phyloP scores from a whole-genome alignment of 2,113 vertebrate species.

The Lepidothrix coronata region DNA sequence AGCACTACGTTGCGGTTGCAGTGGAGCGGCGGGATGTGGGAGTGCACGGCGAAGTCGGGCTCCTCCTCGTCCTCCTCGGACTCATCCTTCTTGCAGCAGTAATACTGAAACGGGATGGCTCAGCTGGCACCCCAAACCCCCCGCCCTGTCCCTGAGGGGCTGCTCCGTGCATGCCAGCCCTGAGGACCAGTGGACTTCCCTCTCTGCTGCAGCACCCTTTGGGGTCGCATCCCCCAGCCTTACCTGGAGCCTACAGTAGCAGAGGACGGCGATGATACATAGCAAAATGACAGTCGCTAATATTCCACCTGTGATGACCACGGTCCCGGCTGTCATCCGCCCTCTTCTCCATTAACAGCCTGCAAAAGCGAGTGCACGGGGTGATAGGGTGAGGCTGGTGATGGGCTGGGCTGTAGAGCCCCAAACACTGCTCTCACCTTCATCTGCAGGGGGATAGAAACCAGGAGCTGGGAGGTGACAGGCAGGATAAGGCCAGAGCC shows the following conservation, averaged over 20 bases:
- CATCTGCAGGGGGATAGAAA: accelerated
- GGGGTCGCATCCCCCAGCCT: neutral
- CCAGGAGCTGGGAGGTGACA: neutral
- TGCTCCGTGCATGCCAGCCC: neutral
- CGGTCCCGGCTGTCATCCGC: constrained; percentile 99
- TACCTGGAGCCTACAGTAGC: constrained; percentile 98
- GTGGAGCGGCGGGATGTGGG: constrained; percentile 88
- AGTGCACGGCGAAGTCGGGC: constrained; percentile 91
- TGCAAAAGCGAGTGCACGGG: neutral
- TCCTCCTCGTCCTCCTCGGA: constrained; percentile 96
- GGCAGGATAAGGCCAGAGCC: neutral
- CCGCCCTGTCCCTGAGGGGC: neutral
- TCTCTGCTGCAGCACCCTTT: accelerated
- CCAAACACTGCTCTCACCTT: neutral
- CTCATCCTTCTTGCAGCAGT: constrained; percentile 95
- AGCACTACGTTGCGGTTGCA: constrained; percentile 89
- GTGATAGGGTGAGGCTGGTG: accelerated
- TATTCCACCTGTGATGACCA: constrained; percentile 99
- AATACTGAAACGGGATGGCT: constrained; percentile 79
- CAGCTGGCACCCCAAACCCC: neutral
- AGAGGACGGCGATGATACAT: constrained; percentile 96
- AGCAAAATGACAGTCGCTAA: constrained; percentile 97
- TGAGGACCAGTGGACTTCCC: neutral
- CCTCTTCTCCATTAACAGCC: constrained; percentile 94
- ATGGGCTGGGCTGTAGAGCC: neutral